Conservation (phyloP, 2,888 invertebrate genomes). For the Callimorpha dominula region DNA sequence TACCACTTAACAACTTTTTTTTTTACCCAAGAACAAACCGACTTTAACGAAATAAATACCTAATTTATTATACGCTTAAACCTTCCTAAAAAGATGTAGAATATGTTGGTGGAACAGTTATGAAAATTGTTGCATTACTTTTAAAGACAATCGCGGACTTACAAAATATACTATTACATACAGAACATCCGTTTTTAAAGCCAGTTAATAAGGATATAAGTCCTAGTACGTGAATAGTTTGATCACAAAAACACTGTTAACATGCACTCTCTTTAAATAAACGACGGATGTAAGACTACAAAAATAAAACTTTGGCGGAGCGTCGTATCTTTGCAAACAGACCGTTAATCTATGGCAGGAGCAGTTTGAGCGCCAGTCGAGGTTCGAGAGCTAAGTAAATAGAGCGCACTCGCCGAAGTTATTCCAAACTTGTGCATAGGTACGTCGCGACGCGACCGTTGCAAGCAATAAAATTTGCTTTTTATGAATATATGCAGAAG, state of each 20-base stretch:
- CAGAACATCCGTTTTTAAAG: too few species aligned
- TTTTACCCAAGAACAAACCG: too few species aligned
- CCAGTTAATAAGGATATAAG: not conserved
- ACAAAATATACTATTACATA: too few species aligned
- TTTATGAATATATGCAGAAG: conserved; percentile 54
- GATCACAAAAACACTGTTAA: not conserved
- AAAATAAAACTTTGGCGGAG: conserved; percentile 10
- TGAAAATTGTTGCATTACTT: too few species aligned
- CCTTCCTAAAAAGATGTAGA: too few species aligned
- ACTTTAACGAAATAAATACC: too few species aligned
- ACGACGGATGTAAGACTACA: not conserved
- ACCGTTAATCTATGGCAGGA: conserved; percentile 55
- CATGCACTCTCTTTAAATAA: conserved; percentile 1
- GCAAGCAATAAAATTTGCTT: conserved; percentile 62
- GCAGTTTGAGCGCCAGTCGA: conserved; percentile 61
- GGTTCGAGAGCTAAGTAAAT: conserved; percentile 78
- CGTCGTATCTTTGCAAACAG: conserved; percentile 28
- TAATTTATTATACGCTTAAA: too few species aligned
- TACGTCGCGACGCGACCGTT: conserved; percentile 48
- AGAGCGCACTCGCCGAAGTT: conserved; percentile 70
- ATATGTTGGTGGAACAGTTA: too few species aligned
- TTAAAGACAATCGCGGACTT: too few species aligned
- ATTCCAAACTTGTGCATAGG: conserved; percentile 68
- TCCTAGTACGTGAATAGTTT: not conserved
- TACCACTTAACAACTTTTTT: not conserved